phyloP scores from a whole-genome alignment of 2,113 vertebrate genomes.

The Probosciger aterrimus region DNA sequence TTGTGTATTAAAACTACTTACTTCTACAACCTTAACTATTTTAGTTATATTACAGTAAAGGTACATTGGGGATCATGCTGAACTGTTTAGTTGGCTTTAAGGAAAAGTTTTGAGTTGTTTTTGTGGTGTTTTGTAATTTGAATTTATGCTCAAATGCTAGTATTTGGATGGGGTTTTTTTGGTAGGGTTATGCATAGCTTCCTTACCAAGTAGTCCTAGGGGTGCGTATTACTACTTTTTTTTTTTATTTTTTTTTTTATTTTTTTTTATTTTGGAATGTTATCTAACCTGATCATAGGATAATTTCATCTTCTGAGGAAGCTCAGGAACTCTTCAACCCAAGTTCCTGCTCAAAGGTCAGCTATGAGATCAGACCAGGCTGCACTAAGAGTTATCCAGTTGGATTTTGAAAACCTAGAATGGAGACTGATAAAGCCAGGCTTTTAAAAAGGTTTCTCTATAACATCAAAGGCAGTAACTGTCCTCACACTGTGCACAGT shows the following conservation, averaged over 20 bases:
- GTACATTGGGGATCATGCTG: neutral
- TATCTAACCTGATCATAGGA: neutral
- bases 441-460: neutral
- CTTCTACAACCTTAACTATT: neutral
- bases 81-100: neutral
- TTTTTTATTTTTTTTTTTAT: neutral
- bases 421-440: neutral
- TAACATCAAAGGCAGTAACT: neutral
- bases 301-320: neutral
- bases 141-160: neutral
- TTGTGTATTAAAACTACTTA: neutral
- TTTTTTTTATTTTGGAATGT: neutral
- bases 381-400: neutral
- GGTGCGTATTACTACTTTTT: fast-evolving
- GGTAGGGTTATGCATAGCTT: neutral
- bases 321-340: neutral
- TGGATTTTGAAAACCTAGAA: neutral
- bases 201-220: neutral
- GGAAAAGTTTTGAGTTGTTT: neutral
- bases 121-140: neutral
- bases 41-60: neutral
- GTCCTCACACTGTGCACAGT: neutral
- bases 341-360: neutral
- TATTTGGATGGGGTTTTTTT: neutral
- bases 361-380: neutral